Conservation (phyloP, 2,113 vertebrate genomes). For the Alouatta palliata region DNA sequence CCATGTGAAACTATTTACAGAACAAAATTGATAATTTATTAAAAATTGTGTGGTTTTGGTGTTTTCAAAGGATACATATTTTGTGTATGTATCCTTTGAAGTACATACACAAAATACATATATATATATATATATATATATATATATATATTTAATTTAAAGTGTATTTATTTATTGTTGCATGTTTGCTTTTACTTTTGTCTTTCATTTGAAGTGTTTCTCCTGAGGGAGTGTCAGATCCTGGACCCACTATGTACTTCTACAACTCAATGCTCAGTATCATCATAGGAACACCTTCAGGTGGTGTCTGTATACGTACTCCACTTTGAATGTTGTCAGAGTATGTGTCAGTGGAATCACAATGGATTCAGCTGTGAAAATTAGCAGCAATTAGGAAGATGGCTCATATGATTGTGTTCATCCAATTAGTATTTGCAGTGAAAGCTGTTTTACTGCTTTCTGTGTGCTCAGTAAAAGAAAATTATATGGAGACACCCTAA, state of each 20-base stretch:
- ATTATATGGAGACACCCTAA: background rate
- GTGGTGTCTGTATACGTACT: rapidly evolving
- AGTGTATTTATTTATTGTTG: background rate
- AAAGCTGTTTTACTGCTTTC: background rate
- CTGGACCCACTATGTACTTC: rapidly evolving
- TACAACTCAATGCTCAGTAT: background rate
- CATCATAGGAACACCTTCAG: background rate
- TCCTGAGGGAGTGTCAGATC: background rate
- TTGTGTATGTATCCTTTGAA: too few species aligned
- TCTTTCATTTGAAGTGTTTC: background rate
- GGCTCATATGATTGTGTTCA: rapidly evolving
- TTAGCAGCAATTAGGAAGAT: rapidly evolving
- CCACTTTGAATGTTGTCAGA: background rate
- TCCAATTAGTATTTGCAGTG: background rate
- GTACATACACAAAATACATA: too few species aligned
- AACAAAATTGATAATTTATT: background rate
- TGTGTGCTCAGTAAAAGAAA: background rate
- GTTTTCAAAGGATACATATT: background rate
- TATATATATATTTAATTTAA: too few species aligned
- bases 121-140: too few species aligned
- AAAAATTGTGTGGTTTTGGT: background rate
- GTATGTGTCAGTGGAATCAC: background rate
- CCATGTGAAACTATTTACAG: rapidly evolving
- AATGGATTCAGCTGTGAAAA: background rate
- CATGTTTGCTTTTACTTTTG: background rate